These are phyloP conservation scores for Lasioglossum morio DNA, from an alignment of 2,888 invertebrate genomes.

Conservation along the genomic window DNA sequence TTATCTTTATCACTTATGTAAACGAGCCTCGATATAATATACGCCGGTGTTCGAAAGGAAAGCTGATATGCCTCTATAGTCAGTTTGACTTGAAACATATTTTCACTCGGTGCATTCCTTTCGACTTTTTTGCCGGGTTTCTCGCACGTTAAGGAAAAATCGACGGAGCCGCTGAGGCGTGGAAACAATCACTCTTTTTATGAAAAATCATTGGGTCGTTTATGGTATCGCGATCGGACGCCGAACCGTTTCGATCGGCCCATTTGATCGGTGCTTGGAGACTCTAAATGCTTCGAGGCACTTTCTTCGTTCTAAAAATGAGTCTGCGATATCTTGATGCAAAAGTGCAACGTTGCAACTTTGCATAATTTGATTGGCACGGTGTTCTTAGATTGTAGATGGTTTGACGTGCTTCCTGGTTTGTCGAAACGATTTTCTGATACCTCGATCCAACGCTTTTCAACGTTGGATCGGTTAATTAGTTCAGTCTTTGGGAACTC, in stretches of 20 bases:
- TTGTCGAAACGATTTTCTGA: background rate
- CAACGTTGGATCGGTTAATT: background rate
- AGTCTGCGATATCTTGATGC: background rate
- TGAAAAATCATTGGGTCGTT: background rate
- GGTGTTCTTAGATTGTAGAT: background rate
- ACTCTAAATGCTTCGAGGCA: background rate
- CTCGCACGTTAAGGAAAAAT: background rate
- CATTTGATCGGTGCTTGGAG: background rate
- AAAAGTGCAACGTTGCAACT: background rate
- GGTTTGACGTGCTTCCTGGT: background rate
- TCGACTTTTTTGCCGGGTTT: background rate
- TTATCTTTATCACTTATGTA: constrained; percentile 7
- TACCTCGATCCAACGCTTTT: background rate
- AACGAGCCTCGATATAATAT: background rate
- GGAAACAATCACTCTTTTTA: constrained; percentile 1
- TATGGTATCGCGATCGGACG: background rate
- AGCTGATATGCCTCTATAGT: background rate
- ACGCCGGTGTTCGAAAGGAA: constrained; percentile 7
- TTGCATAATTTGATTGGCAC: background rate
- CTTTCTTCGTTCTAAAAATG: background rate
- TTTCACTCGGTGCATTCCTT: constrained; percentile 5
- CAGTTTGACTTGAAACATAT: constrained; percentile 10
- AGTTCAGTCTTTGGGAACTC: background rate
- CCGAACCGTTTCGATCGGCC: background rate
- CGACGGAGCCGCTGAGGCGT: background rate